These are phyloP conservation scores for Leucophenga maculata DNA, from an alignment of 2,888 invertebrate genomes.

Conservation along the genomic window DNA sequence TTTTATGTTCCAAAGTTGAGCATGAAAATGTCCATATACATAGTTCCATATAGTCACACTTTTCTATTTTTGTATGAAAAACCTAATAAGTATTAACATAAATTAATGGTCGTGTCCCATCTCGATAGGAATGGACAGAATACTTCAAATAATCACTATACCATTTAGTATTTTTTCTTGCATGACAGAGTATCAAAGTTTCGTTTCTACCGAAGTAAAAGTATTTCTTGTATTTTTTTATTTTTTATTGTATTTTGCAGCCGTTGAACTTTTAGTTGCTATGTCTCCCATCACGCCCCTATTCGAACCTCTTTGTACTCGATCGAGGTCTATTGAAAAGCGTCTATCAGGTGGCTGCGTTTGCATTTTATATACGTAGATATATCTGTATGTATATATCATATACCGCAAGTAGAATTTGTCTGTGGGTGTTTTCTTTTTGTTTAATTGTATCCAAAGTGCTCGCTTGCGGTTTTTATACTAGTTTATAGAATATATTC, in stretches of 20 bases:
- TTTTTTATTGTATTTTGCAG: conserved; percentile 16
- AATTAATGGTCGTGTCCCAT: no score
- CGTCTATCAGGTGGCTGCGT: conserved; percentile 10
- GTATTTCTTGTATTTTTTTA: not conserved
- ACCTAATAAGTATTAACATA: no score
- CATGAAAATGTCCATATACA: no score
- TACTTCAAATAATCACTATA: no score
- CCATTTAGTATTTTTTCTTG: no score
- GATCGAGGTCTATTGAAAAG: not conserved
- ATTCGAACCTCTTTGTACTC: not conserved
- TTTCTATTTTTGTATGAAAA: no score
- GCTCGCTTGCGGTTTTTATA: conserved; percentile 11
- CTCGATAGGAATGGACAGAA: no score
- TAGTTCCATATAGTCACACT: no score
- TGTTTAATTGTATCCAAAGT: not conserved
- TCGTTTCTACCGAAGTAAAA: no score
- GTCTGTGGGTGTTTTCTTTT: not conserved
- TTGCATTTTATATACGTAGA: not conserved
- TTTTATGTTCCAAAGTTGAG: no score
- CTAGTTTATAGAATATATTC: not conserved
- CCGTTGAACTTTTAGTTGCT: conserved; percentile 32
- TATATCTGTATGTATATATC: no score
- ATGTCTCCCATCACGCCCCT: not conserved
- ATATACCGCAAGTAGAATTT: not conserved
- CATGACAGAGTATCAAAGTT: no score